Percentiles rank a stretch among this genome's conserved stretches.
These are phyloP conservation scores for Rhinopomastus cyanomelas DNA, from an alignment of 2,113 vertebrate species.

Conservation along the genomic window DNA sequence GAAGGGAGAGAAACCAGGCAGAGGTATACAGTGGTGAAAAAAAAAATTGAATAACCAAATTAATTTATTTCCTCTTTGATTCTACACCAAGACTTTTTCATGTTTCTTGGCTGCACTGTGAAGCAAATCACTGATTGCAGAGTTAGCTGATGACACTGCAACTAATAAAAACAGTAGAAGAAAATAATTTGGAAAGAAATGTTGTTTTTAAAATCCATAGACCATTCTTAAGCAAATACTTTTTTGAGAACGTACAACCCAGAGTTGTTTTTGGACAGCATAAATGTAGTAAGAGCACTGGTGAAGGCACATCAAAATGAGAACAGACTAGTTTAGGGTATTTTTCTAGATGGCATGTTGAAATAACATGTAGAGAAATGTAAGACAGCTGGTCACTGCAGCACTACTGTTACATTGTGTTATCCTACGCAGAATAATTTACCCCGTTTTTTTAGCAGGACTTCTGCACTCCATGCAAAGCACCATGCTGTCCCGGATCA, in stretches of 20 bases:
- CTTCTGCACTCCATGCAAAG: background rate
- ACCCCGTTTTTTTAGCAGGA: background rate
- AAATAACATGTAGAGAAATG: background rate
- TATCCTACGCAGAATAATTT: background rate
- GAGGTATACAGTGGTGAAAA: background rate
- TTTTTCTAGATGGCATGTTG: background rate
- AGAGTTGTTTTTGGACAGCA: background rate
- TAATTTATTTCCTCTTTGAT: background rate
- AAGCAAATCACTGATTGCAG: background rate
- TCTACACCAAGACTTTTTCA: background rate
- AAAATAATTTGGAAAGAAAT: background rate
- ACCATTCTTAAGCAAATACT: background rate
- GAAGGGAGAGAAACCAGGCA: background rate
- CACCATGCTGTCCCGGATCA: background rate
- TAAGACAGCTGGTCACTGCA: background rate
- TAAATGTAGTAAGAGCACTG: background rate
- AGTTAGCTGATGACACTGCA: background rate
- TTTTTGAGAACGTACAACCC: background rate
- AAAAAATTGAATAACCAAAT: too few relatives aligned
- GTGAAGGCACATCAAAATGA: background rate
- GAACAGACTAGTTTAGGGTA: background rate
- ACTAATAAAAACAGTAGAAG: background rate
- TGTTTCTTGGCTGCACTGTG: background rate
- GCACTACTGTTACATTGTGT: rapidly evolving
- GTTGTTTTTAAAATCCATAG: background rate